Percentiles rank a stretch among this genome's conserved stretches.
phyloP scores from a whole-genome alignment of 1,140 invertebrate species.

The Drosophila fuyamai region DNA sequence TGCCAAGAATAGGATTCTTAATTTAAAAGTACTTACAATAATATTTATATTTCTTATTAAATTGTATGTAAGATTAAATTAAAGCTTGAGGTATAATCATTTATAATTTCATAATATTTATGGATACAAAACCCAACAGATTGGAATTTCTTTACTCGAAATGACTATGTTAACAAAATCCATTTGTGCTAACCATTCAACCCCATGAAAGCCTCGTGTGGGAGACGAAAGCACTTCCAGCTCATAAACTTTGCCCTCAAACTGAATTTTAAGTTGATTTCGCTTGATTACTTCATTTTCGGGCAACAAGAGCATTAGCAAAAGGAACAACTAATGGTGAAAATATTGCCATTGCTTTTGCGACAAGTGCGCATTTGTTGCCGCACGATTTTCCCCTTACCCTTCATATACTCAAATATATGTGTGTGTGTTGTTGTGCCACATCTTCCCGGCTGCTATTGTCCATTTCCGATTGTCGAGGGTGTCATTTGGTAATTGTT shows the following conservation, averaged over 20 bases:
- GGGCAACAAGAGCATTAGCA: constrained; percentile 16
- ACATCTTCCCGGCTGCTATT: constrained; percentile 13
- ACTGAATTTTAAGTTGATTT: constrained; percentile 59
- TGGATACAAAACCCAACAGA: constrained; percentile 3
- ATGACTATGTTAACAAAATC: neutral
- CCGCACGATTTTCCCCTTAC: neutral
- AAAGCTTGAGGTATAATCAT: no score
- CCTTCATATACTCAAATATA: no score
- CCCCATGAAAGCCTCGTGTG: constrained; percentile 23
- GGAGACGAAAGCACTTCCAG: constrained; percentile 49
- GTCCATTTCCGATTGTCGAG: constrained; percentile 60
- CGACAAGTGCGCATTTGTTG: constrained; percentile 73
- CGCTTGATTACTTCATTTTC: constrained; percentile 59
- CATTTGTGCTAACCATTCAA: constrained; percentile 13
- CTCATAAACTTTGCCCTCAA: constrained; percentile 63
- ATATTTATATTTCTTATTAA: no score
- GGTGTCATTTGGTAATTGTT: constrained; percentile 84
- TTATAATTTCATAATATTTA: no score
- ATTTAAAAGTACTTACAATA: no score
- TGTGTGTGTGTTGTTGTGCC: neutral
- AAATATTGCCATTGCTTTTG: constrained; percentile 80
- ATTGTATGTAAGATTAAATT: no score
- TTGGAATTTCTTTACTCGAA: neutral
- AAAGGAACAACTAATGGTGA: constrained; percentile 61
- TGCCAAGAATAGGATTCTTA: no score